Base-by-base conservation (phyloP, 1,140 invertebrate genomes). In the Ips typographus region DNA sequence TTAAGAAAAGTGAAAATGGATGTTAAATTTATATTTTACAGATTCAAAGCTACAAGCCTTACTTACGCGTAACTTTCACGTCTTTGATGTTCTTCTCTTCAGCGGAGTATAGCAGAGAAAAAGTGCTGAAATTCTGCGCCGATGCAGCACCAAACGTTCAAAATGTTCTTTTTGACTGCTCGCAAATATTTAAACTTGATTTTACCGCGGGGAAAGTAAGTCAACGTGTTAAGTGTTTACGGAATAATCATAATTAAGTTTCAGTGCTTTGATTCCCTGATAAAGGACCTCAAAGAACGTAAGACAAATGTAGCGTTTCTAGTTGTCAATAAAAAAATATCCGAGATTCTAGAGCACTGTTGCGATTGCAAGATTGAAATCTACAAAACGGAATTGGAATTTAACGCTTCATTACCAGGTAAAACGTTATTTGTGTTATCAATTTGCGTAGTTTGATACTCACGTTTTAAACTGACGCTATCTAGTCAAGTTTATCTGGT, bases 71-170 rank as follows among this genome's bases (percentile, higher is more conserved):
- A 2, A 84, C 81, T 3, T 84, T 86, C n/a, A 83, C 84, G 77
- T 73, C 86, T 8, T 85, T 85, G 51, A 77, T 89, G 4, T 84
- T 85, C 38, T 89, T 88, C 74, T 87, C 87, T 1, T 85, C 85
- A 1, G 84, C 86, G 8, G 87, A 89, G 72, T 87, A 87, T 75
- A 76, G 89, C 40, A 79, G 86, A 65, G 79, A 83, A 47, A 80
- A 82, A 37, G 83, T 89, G 3, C 80, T 82, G 4, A 85, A 86
- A 70, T 81, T 80, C 55, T 79, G 77, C 49, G 71, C 76, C 2
- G 76, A 79, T 62, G 71, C 65, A 40, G 69, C 59, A 3, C 71
- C 65, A 7, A 68, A 74, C 4, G 58, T 39, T 44, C 72, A 69
- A 38, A 60, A 76, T 6, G 78, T 87, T 52, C 81, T 88, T 40